Percentiles rank a stretch among this genome's conserved stretches.
These are phyloP conservation scores for Acronicta psi DNA, from an alignment of 2,888 invertebrate genomes.

Conservation along the genomic window DNA sequence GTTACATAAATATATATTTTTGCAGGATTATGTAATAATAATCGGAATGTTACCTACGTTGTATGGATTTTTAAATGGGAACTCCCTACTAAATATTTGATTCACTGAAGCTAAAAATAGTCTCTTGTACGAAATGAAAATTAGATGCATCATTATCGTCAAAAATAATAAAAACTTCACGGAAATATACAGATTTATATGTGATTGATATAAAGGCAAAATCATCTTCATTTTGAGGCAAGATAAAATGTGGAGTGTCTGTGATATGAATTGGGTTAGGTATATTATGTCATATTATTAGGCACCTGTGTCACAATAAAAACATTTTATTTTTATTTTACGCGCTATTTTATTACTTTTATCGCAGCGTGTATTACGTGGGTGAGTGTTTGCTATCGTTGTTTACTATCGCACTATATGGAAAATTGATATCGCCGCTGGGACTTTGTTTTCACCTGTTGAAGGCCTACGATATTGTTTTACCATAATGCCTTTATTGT, in stretches of 20 bases:
- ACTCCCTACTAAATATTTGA: constrained; percentile 8
- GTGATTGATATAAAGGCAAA: constrained; percentile 1
- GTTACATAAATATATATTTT: constrained; percentile 61
- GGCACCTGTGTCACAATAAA: constrained; percentile 22
- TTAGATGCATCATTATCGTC: no score
- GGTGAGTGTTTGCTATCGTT: constrained; percentile 43
- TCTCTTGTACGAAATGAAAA: no score
- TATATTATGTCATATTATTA: constrained; percentile 30
- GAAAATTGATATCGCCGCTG: constrained; percentile 38
- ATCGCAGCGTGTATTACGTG: constrained; percentile 38
- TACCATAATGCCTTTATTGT: not conserved
- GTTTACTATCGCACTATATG: constrained; percentile 35
- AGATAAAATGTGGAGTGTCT: constrained; percentile 7
- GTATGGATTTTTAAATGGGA: constrained; percentile 23
- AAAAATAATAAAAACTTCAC: no score
- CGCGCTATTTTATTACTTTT: constrained; percentile 26
- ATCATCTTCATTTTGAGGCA: not conserved
- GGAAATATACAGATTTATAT: not conserved
- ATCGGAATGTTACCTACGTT: constrained; percentile 31
- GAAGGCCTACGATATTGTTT: constrained; percentile 28
- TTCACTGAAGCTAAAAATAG: constrained; percentile 1
- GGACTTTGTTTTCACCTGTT: constrained; percentile 27
- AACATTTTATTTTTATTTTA: constrained; percentile 35
- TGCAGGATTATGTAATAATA: constrained; percentile 42
- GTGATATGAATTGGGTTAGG: constrained; percentile 8